phyloP scores from a whole-genome alignment of 2,113 vertebrate species.

The Porphyrio hochstetteri region DNA sequence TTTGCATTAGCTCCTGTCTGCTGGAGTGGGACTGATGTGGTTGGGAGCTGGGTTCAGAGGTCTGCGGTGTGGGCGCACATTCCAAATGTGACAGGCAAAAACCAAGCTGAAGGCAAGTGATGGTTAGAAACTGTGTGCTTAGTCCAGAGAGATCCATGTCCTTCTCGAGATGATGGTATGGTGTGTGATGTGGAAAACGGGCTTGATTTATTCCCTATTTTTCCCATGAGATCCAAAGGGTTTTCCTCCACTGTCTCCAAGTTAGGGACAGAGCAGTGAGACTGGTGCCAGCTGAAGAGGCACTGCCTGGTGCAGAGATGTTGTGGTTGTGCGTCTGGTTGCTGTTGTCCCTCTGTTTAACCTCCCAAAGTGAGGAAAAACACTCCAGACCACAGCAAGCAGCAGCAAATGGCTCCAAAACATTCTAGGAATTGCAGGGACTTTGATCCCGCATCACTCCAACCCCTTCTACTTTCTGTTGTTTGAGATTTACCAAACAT shows the following conservation, averaged over 20 bases:
- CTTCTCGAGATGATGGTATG: not conserved
- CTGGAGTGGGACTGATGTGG: not conserved
- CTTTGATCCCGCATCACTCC: constrained; percentile 44
- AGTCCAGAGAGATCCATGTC: not conserved
- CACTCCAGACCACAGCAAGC: not conserved
- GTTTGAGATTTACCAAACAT: constrained; percentile 40
- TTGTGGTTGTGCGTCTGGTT: fast-evolving
- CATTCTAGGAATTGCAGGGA: not conserved
- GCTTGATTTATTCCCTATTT: not conserved
- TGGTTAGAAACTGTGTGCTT: not conserved
- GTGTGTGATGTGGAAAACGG: not conserved
- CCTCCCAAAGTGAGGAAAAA: not conserved
- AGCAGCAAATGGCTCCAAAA: not conserved
- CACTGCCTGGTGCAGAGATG: not conserved
- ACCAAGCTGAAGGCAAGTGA: not conserved
- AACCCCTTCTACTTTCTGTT: constrained; percentile 14
- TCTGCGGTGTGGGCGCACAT: not conserved
- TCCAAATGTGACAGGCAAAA: not conserved
- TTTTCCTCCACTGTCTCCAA: not conserved
- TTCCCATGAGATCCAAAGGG: not conserved
- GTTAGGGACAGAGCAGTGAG: not conserved
- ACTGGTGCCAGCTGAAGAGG: fast-evolving
- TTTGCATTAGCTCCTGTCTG: not conserved
- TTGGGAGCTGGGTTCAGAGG: not conserved
- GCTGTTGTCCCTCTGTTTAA: not conserved